Base-by-base conservation (phyloP, 2,888 invertebrate genomes). In the Rhamnusium bicolor region DNA sequence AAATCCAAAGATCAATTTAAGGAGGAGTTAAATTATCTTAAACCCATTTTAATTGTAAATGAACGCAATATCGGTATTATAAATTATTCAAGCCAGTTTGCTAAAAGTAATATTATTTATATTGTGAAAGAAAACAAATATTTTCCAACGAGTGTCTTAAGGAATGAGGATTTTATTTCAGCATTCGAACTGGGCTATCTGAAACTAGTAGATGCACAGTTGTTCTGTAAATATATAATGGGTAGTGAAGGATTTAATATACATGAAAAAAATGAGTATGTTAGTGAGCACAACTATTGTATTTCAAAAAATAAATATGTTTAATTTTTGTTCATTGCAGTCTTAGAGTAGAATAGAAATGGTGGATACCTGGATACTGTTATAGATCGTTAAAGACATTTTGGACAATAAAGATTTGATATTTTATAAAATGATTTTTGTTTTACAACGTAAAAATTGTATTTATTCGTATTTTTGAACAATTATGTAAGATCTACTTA, bases 91-190 rank as follows among this genome's bases (percentile, higher is more conserved):
- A 51, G 54, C 27, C 65, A 72, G 19, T 72, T 61, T 40, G 49
- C 56, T 61, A 77, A 72, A 67, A 71, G 72, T 21, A 80, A 80
- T 66, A 71, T 80, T 53, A 72, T 80, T 46, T 76, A 69, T 65
- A 60, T 77, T 10, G 62, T 74, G 10, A 51, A 69, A 29, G 67
- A 72, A 27, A 18, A 19, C 16, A 53, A 32, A 19, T 18, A 53
- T 7, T 63, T 79, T 66, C 73, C 73, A 4, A 19, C 63, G 8
- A 24, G 16, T 47, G 19, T 75, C 8, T 14, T 72, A 24, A 8
- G 19, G 14, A 51, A 69, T 27, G 21, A 18, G 1, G 27, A 18
- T 8, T 74, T 79, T 66, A 53, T 71, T 32, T 51, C 27, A 14
- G 76, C 75, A 14, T 79, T 77, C 0, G 60, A 56, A 27, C 12